Base-by-base conservation (phyloP, 1,140 invertebrate genomes). In the Drosophila insularis region DNA sequence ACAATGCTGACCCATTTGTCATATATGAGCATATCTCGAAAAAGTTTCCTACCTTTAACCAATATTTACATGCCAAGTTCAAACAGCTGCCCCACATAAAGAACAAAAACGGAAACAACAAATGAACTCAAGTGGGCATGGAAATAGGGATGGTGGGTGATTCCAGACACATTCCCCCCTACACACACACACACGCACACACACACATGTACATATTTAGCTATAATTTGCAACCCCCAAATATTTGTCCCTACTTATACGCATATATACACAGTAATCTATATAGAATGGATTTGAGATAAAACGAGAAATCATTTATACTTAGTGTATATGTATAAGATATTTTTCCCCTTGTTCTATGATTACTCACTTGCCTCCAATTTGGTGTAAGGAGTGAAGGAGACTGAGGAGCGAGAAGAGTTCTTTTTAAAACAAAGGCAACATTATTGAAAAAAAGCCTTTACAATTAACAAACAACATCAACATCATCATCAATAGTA, bases 141-240 rank as follows among this genome's bases (percentile, higher is more conserved):
- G 27, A 27, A 27, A 27, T 27, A 27, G 27, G 27, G 27, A 17
- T 17, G 32, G 10, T 11, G 10, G 1, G 35, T 17, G 35, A n/a
- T n/a, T 17, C 56, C 19, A 37, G 2, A 56, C 61, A 8, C 13
- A 21, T 8, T 17, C 46, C 7, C 62, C 27, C 6, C 62, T 17
- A n/a, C 27, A 8, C 13, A 37, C 17, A 4, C 6, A 50, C 39
- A 40, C 31, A 37, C 37, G 21, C 58, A 27, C 0, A 27, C 27
- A 27, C 27, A 6, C 27, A 27, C 19, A 23, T 11, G n/a, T n/a
- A n/a, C n/a, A n/a, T n/a, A n/a, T n/a, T n/a, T n/a, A 31, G 11
- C 17, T 11, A 11, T 31, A 37, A 53, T 54, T 80, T 68, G 74
- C 78, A 81, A 81, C 79, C 79, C 79, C 66, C 54, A 27, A 61